Conservation (phyloP, 2,113 vertebrate genomes). For the Carettochelys insculpta region DNA sequence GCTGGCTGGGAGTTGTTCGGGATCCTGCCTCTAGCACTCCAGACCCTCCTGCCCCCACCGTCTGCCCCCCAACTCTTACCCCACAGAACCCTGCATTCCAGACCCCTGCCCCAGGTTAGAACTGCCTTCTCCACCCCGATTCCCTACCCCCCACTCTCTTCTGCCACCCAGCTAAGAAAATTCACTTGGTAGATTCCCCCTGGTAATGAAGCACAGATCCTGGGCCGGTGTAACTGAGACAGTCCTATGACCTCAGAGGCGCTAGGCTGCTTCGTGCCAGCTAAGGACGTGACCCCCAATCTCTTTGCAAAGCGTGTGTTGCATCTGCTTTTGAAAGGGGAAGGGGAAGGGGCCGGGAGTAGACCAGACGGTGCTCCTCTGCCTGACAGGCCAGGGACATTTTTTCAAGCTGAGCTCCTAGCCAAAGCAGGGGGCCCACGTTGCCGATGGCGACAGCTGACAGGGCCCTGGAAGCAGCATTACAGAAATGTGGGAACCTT, state of each 20-base stretch:
- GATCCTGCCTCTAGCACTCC: no score
- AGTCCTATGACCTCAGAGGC: conserved; percentile 18
- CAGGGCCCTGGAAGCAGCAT: conserved; percentile 34
- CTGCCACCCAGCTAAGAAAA: neutral
- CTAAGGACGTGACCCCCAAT: neutral
- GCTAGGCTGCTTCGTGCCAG: neutral
- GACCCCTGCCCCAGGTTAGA: no score
- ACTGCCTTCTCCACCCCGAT: no score
- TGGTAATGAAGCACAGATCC: neutral
- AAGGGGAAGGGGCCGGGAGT: neutral
- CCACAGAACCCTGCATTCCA: no score
- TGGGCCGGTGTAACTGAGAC: neutral
- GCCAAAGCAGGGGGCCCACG: neutral
- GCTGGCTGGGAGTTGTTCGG: no score
- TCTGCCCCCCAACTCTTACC: no score
- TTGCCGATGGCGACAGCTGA: conserved; percentile 18
- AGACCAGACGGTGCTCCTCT: neutral
- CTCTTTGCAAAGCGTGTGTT: neutral
- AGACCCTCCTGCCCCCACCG: no score
- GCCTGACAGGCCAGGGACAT: conserved; percentile 10
- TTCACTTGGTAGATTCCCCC: neutral
- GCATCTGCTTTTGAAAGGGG: neutral
- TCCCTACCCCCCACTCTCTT: no score
- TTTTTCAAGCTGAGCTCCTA: conserved; percentile 21
- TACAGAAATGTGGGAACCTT: conserved; percentile 74